phyloP scores from a whole-genome alignment of 2,888 invertebrate species.

The Helicoverpa assulta region DNA sequence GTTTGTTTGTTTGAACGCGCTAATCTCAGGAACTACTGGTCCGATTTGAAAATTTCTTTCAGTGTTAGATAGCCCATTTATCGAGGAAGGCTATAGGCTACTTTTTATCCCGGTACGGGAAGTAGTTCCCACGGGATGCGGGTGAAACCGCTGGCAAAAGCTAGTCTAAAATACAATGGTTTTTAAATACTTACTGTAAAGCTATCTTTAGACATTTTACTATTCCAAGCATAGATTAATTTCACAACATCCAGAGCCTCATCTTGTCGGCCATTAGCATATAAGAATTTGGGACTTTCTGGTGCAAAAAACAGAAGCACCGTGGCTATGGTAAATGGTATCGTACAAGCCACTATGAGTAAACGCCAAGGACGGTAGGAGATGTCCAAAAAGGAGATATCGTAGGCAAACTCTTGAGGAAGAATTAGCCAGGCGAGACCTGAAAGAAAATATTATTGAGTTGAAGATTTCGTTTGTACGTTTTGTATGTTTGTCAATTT shows the following conservation, averaged over 20 bases:
- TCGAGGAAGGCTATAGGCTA: too few relatives aligned
- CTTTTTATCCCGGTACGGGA: too few relatives aligned
- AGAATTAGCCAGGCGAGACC: constrained; percentile 93
- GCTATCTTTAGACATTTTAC: constrained; percentile 69
- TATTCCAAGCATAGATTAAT: constrained; percentile 79
- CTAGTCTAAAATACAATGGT: too few relatives aligned
- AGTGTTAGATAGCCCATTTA: too few relatives aligned
- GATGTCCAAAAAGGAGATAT: constrained; percentile 85
- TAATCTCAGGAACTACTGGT: too few relatives aligned
- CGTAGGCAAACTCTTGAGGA: constrained; percentile 87
- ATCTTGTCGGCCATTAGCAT: constrained; percentile 90
- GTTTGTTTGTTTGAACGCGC: too few relatives aligned
- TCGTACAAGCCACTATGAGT: constrained; percentile 91
- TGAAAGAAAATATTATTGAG: constrained; percentile 72
- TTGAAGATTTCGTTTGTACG: too few relatives aligned
- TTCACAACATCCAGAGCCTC: constrained; percentile 89
- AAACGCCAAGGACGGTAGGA: constrained; percentile 93
- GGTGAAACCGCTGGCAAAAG: too few relatives aligned
- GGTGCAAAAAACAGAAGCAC: constrained; percentile 91
- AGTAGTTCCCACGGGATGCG: too few relatives aligned
- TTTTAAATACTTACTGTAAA: constrained; percentile 80
- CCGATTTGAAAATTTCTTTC: too few relatives aligned
- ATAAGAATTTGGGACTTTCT: constrained; percentile 95
- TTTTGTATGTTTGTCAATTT: too few relatives aligned
- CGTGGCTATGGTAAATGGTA: constrained; percentile 91